Percentiles rank a stretch among this genome's conserved stretches.
These are phyloP conservation scores for Crambe crambe DNA, from an alignment of 37 sponge, comb jelly and placozoan species.

Conservation along the genomic window DNA sequence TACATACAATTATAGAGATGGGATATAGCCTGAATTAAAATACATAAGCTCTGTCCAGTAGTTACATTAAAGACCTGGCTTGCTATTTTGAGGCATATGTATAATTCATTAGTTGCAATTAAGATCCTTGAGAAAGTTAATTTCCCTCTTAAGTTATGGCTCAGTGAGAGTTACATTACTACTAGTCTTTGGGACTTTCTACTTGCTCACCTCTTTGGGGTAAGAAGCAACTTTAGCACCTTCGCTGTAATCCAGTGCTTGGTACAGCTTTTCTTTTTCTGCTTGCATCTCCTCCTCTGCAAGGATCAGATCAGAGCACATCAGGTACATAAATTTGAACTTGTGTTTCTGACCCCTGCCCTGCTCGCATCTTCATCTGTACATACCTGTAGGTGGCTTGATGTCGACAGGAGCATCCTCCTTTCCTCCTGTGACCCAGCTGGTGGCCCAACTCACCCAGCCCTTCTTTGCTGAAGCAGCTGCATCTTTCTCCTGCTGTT, in stretches of 20 bases:
- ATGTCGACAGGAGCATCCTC: not conserved
- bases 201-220: slow-evolving; percentile 51
- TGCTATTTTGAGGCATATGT: too few species aligned
- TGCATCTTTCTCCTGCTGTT: slow-evolving; percentile 9
- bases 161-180: not conserved
- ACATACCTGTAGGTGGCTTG: slow-evolving; percentile 25
- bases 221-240: slow-evolving; percentile 25
- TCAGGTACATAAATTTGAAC: too few species aligned
- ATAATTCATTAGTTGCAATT: too few species aligned
- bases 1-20: too few species aligned
- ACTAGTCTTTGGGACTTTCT: not conserved
- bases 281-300: slow-evolving; percentile 50
- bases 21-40: too few species aligned
- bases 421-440: slow-evolving; percentile 19
- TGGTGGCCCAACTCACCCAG: slow-evolving; percentile 35
- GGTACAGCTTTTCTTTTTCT: slow-evolving; percentile 73
- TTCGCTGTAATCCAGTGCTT: slow-evolving; percentile 73
- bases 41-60: too few species aligned
- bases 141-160: too few species aligned
- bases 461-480: not conserved
- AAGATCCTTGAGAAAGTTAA: too few species aligned
- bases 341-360: too few species aligned
- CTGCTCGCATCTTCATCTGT: too few species aligned
- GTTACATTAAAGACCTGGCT: too few species aligned
- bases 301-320: too few species aligned